These are phyloP conservation scores for Rhizomys pruinosus DNA, from an alignment of 2,113 vertebrate genomes.

Conservation along the genomic window DNA sequence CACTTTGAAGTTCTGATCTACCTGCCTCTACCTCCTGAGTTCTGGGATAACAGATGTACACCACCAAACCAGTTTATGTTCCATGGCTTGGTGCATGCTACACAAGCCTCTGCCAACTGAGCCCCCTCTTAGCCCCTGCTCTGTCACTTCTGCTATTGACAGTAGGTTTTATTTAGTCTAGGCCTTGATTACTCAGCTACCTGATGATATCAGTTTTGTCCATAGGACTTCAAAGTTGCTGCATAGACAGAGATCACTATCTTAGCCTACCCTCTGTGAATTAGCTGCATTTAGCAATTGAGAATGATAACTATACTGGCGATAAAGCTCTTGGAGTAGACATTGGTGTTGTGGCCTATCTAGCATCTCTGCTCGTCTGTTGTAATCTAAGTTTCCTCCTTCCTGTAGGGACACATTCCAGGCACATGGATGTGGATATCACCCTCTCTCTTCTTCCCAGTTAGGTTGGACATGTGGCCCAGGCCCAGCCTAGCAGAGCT, in stretches of 20 bases:
- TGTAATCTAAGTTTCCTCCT: not conserved
- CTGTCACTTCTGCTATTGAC: not conserved
- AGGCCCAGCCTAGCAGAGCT: not conserved
- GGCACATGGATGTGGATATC: not conserved
- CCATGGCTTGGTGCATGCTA: not conserved
- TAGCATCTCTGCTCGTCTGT: not conserved
- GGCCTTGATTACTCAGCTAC: not conserved
- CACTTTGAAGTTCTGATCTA: not conserved
- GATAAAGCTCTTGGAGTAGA: slow-evolving; percentile 5
- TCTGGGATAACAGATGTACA: not conserved
- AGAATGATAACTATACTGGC: not conserved
- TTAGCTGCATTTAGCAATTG: not conserved
- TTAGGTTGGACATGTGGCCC: not conserved
- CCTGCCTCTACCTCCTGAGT: not conserved
- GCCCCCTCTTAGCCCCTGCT: too few species aligned
- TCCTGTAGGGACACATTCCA: not conserved
- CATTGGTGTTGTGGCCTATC: not conserved
- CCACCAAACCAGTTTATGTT: not conserved
- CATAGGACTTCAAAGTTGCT: not conserved
- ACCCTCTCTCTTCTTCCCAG: not conserved
- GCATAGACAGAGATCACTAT: not conserved
- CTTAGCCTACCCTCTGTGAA: not conserved
- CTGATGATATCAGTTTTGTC: not conserved
- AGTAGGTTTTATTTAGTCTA: not conserved
- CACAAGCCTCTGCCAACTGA: not conserved